Percentiles rank a stretch among this genome's conserved stretches.
Conservation (phyloP, 2,113 vertebrate species). For the Pholis gunnellus region DNA sequence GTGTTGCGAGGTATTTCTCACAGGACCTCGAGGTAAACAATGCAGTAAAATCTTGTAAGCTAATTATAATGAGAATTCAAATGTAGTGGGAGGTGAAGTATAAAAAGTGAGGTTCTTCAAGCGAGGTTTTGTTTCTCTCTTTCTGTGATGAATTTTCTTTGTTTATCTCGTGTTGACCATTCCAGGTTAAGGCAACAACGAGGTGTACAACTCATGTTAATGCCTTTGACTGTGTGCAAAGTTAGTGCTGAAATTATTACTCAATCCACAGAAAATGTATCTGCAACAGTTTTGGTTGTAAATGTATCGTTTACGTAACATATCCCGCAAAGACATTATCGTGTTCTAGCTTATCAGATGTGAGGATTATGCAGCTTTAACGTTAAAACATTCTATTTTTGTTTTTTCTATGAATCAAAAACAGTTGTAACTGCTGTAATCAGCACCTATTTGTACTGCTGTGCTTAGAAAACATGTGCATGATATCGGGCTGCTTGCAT, state of each 20-base stretch:
- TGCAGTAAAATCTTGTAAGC: not conserved
- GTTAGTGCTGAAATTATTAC: not conserved
- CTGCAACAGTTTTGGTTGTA: not conserved
- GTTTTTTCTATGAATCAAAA: not conserved
- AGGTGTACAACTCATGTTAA: not conserved
- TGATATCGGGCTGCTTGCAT: not conserved
- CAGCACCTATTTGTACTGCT: not conserved
- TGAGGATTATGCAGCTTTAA: not conserved
- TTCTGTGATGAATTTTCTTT: not conserved
- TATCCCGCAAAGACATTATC: not conserved
- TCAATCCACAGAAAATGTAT: not conserved
- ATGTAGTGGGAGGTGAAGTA: not conserved
- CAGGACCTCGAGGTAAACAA: slow-evolving; percentile 20
- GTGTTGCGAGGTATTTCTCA: slow-evolving; percentile 40
- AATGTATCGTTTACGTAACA: not conserved
- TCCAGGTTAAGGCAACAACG: not conserved
- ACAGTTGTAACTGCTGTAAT: not conserved
- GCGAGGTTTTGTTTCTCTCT: not conserved
- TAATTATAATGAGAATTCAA: slow-evolving; percentile 6
- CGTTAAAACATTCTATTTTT: not conserved
- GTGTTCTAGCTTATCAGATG: not conserved
- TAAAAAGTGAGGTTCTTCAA: not conserved
- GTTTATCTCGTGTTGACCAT: not conserved
- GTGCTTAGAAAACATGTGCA: slow-evolving; percentile 2
- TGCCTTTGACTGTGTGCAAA: not conserved